A percentile compares a stretch with the other conserved stretches of the same genome.
phyloP scores from a whole-genome alignment of 2,797 vertebrate species.

The Telmatherina bonti region DNA sequence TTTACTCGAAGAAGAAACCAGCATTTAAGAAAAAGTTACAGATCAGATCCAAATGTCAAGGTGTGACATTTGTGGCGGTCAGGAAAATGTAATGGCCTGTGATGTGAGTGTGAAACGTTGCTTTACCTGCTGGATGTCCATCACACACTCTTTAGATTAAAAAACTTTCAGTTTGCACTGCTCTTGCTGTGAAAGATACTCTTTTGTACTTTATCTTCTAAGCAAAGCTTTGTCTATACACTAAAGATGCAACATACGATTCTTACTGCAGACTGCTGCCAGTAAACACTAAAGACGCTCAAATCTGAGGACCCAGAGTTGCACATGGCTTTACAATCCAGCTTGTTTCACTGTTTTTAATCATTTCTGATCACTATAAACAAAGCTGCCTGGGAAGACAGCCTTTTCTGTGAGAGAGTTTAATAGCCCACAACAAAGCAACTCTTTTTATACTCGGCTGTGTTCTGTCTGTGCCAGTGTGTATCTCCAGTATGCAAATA shows the following conservation, averaged over 20 bases:
- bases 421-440: conserved; percentile 21
- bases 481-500: conserved; percentile 14
- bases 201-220: conserved; percentile 24
- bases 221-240: conserved; percentile 19
- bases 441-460: conserved; percentile 15
- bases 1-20: conserved; percentile 12
- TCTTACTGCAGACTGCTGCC: conserved; percentile 29
- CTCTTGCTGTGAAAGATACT: conserved; percentile 29
- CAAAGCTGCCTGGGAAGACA: background rate
- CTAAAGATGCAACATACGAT: background rate
- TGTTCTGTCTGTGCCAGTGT: conserved; percentile 15
- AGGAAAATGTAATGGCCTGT: conserved; percentile 15
- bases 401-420: conserved; percentile 25
- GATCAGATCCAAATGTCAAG: conserved; percentile 30
- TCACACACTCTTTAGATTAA: conserved; percentile 25
- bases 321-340: conserved; percentile 27
- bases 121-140: conserved; percentile 4
- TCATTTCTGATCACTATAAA: conserved; percentile 10
- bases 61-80: conserved; percentile 29
- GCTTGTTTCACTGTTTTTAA: conserved; percentile 12
- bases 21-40: conserved; percentile 43
- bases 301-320: background rate
- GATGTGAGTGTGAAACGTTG: background rate
- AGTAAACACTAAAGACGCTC: conserved; percentile 2
- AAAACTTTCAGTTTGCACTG: conserved; percentile 4